These are phyloP conservation scores for Ceratothoa steindachneri DNA, from an alignment of 2,888 invertebrate species.

Conservation along the genomic window DNA sequence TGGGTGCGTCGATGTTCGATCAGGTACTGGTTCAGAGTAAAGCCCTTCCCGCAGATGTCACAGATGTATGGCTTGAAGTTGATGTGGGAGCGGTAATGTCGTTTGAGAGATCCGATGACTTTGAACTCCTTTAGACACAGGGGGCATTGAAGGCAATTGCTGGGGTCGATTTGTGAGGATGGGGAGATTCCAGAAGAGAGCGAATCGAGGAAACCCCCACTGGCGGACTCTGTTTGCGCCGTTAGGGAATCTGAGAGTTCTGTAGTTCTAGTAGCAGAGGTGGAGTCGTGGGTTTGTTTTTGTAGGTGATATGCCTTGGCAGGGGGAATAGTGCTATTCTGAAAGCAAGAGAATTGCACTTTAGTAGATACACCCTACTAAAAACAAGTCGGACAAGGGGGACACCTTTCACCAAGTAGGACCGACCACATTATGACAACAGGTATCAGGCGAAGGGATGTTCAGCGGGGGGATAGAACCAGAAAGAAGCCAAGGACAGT, in stretches of 20 bases:
- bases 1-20: conserved; percentile 47
- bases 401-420: no score
- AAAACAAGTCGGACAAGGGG: no score
- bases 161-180: background rate
- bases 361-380: background rate
- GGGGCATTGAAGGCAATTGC: conserved; percentile 41
- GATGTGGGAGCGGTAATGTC: conserved; percentile 47
- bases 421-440: no score
- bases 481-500: no score
- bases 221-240: background rate
- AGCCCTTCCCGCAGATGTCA: conserved; percentile 47
- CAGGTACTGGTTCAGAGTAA: conserved; percentile 46
- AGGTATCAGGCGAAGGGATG: no score
- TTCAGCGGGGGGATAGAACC: no score
- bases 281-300: background rate
- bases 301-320: background rate
- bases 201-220: conserved; percentile 1
- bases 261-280: background rate
- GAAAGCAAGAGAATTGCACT: conserved; percentile 9
- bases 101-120: conserved; percentile 46
- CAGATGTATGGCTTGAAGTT: conserved; percentile 48
- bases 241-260: background rate
- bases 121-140: conserved; percentile 47
- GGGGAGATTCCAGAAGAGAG: background rate
- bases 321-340: conserved; percentile 4